Evolutionary conservation across 1,140 invertebrate genomes (phyloP).

Genomic region (Drosophila punjabiensis): DNA sequence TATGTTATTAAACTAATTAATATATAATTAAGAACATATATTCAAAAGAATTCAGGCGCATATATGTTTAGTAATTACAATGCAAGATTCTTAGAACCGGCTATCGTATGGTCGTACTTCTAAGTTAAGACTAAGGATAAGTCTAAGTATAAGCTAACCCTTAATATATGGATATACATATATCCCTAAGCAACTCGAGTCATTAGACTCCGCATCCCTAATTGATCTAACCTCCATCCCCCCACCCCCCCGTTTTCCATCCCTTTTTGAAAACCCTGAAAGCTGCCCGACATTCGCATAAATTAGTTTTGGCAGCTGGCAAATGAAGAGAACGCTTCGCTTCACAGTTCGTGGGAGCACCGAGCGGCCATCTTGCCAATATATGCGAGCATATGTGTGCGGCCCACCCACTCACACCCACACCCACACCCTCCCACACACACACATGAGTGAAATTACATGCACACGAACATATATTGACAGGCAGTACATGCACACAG

Average conservation of each 20-base stretch:
- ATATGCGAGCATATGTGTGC: constrained; percentile 49
- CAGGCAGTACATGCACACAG: constrained; percentile 19
- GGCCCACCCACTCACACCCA: constrained; percentile 5
- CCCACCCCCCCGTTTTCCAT: background rate
- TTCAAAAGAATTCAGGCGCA: background rate
- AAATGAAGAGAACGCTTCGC: constrained; percentile 57
- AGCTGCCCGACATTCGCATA: constrained; percentile 59
- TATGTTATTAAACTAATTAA: too few relatives aligned
- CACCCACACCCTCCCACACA: background rate
- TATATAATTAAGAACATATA: background rate
- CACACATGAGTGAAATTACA: background rate
- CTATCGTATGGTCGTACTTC: background rate
- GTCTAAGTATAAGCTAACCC: too few relatives aligned
- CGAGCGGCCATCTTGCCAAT: constrained; percentile 64
- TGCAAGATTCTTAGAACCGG: background rate
- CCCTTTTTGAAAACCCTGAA: background rate
- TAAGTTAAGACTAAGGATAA: background rate
- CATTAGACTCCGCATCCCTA: constrained; percentile 21
- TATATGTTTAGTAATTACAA: too few relatives aligned
- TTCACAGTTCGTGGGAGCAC: constrained; percentile 31
- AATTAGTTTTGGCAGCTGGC: constrained; percentile 73
- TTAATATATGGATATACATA: background rate
- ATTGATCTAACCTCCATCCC: constrained; percentile 1
- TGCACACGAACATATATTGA: constrained; percentile 16
- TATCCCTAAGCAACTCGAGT: constrained; percentile 20